Conservation (phyloP, 2,888 invertebrate species). For the Cataglyphis altisquamis region DNA sequence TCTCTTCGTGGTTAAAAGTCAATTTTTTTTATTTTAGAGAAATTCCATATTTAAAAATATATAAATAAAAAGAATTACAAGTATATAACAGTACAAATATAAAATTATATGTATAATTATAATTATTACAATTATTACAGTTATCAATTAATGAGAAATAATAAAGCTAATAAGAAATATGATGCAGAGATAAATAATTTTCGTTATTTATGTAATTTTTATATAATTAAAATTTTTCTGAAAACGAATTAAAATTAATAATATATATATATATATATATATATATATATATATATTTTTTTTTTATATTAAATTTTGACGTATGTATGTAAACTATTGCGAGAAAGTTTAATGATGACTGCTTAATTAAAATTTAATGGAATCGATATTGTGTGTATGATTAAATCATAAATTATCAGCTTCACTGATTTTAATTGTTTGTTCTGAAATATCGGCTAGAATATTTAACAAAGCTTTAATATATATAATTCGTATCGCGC, state of each 20-base stretch:
- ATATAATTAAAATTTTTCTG: background rate
- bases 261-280: background rate
- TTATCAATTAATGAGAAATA: background rate
- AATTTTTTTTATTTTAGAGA: background rate
- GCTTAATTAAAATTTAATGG: constrained; percentile 13
- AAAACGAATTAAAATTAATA: background rate
- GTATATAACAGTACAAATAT: too few relatives aligned
- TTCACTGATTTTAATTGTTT: background rate
- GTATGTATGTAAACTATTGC: background rate
- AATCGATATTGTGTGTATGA: background rate
- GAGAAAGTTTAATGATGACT: background rate
- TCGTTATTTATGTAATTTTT: background rate
- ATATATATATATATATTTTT: too few relatives aligned
- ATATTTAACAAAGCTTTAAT: background rate
- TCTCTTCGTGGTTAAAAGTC: background rate
- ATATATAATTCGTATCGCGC: background rate
- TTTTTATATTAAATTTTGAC: background rate
- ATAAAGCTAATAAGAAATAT: background rate
- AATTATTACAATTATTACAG: background rate
- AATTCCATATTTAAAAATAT: background rate
- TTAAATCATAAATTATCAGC: background rate
- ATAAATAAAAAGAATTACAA: too few relatives aligned
- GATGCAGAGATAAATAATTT: background rate
- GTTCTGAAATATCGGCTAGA: background rate
- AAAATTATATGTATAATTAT: background rate